Evolutionary conservation across 2,113 vertebrate genomes (phyloP).

Genomic region (Pseudorectes ferrugineus): DNA sequence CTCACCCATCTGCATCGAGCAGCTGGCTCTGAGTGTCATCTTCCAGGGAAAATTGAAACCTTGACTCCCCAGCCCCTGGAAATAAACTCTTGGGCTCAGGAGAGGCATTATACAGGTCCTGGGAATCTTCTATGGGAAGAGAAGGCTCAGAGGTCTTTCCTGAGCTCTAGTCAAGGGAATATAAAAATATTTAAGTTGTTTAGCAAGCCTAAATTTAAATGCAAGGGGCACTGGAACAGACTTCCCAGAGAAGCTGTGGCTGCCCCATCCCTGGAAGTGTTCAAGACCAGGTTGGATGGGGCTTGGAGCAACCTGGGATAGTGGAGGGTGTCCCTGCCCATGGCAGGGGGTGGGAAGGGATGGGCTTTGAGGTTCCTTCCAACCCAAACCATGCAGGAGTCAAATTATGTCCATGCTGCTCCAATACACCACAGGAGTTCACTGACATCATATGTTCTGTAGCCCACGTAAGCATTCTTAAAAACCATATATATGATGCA

Average conservation of each 20-base stretch:
- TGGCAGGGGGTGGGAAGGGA: neutral
- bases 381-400: neutral
- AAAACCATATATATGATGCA: neutral
- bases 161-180: slow-evolving; percentile 83
- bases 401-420: neutral
- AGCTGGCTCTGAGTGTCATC: slow-evolving; percentile 95
- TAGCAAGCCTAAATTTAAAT: neutral
- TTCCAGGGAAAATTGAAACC: slow-evolving; percentile 88
- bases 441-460: neutral
- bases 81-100: slow-evolving; percentile 84
- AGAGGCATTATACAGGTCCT: slow-evolving; percentile 91
- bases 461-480: neutral
- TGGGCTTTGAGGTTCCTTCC: neutral
- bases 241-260: neutral
- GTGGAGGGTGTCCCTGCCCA: neutral
- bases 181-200: neutral
- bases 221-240: neutral
- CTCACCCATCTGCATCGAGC: slow-evolving; percentile 94
- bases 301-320: neutral
- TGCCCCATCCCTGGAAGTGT: neutral
- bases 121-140: slow-evolving; percentile 95
- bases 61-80: slow-evolving; percentile 79
- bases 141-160: slow-evolving; percentile 93
- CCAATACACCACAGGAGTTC: neutral
- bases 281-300: rapidly evolving